Base-by-base conservation (phyloP, 2,113 vertebrate species). In the Menura novaehollandiae region DNA sequence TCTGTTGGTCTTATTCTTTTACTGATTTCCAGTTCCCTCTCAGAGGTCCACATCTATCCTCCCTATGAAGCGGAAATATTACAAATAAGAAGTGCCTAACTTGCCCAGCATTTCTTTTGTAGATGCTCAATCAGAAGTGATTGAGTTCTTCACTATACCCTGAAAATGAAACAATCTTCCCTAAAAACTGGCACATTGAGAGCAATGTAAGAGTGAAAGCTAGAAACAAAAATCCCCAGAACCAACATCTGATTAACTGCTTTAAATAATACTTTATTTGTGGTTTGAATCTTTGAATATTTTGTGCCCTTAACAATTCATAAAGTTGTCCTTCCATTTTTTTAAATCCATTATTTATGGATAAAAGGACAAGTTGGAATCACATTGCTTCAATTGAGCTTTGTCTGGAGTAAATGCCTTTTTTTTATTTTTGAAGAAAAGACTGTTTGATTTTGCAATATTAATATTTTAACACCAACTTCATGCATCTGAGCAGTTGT, bases 301-400 rank as follows among this genome's bases (percentile, higher is more conserved):
- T 77, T 95, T 66, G 90, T 69, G 13, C 39, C 41, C 30, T 39
- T 87, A 60, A 85, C 60, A 73, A 86, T 58, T 89, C 71, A 63
- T 7, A 95, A 37, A 93, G 35, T 39, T 82, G 30, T 81, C 56
- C 41, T 94, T 90, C 22, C 11, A 71, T 72, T 94, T 95, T 59
- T 56, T 9, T 44, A 95, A 95, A 94, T 91, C 23, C n/a, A 91
- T 95, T 80, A 81, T 78, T 97, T 91, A 49, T 93, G 24, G 44
- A 52, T 46, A 41, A 89, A 79, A 72, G 18, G 74, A 58, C 87
- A 88, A 92, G n/a, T 22, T 84, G 2, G 3, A 90, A 88, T 79
- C 28, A 30, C 41, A 37, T 63, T 75, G 56, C 21, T 81, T 78
- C 77, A 63, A 53, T 1, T 24, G 67, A 83, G 10, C 8, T 47